Conservation (phyloP, 2,888 invertebrate genomes). For the Omphaloscelis lunosa region DNA sequence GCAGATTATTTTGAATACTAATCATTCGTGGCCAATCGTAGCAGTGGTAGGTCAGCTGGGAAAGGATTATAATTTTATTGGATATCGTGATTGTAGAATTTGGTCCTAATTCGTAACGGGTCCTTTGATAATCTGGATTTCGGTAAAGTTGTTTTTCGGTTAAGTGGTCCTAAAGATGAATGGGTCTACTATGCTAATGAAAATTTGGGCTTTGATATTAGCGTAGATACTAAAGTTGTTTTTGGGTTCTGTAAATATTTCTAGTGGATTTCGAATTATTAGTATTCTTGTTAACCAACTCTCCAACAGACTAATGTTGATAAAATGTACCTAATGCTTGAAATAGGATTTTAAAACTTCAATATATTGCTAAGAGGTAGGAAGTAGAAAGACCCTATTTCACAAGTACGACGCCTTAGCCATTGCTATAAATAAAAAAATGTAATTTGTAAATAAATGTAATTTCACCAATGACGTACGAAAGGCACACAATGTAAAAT, state of each 20-base stretch:
- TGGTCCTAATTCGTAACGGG: conserved; percentile 1
- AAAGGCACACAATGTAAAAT: neutral
- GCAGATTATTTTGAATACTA: conserved; percentile 10
- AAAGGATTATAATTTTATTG: conserved; percentile 5
- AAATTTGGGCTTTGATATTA: neutral
- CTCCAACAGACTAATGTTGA: neutral
- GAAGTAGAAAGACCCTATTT: too few species aligned
- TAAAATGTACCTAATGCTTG: neutral
- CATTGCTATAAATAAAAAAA: too few species aligned
- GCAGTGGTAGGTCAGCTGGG: neutral
- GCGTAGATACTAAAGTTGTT: neutral
- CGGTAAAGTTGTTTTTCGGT: conserved; percentile 12
- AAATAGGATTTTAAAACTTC: neutral
- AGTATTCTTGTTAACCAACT: too few species aligned
- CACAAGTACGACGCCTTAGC: neutral
- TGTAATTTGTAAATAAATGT: neutral
- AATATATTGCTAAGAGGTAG: neutral
- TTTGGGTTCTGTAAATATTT: neutral
- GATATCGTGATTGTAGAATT: conserved; percentile 14
- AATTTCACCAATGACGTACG: neutral
- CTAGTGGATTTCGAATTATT: neutral
- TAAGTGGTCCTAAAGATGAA: conserved; percentile 22
- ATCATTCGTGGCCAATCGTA: neutral
- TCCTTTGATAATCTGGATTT: conserved; percentile 26
- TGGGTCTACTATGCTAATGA: conserved; percentile 30